These are phyloP conservation scores for Cairina moschata DNA, from an alignment of 2,113 vertebrate species.

Conservation along the genomic window DNA sequence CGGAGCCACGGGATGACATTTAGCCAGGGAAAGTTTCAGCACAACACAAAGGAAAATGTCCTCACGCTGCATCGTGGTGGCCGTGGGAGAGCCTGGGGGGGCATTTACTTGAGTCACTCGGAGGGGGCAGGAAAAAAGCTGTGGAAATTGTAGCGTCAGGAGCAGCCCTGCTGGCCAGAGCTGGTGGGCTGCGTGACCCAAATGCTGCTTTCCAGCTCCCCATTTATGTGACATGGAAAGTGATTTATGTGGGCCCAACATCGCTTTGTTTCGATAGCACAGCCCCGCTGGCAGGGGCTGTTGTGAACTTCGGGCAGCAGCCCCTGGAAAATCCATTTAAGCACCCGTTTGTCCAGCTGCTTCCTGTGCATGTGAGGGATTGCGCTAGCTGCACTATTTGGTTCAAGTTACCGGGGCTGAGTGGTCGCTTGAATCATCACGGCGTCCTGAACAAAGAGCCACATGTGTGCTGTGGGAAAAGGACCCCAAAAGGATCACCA, in stretches of 20 bases:
- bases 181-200: not conserved
- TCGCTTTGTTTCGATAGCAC: not conserved
- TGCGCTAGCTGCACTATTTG: not conserved
- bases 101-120: not conserved
- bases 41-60: not conserved
- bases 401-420: not conserved
- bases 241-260: not conserved
- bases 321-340: not conserved
- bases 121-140: not conserved
- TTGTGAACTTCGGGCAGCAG: fast-evolving
- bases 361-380: not conserved
- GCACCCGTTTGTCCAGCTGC: not conserved
- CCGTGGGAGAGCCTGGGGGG: not conserved
- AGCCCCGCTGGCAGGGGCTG: not conserved
- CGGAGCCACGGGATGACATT: not conserved
- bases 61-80: not conserved
- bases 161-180: not conserved
- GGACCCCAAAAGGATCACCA: not conserved
- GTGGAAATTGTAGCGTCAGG: conserved; percentile 15
- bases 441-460: not conserved
- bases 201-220: conserved; percentile 14
- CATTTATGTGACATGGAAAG: not conserved
- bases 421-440: not conserved
- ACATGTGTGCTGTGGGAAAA: not conserved
- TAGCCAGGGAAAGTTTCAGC: not conserved